A percentile compares a stretch with the other conserved stretches of the same genome.
Conservation (phyloP, 2,888 invertebrate species). For the Mellilla xanthometata region DNA sequence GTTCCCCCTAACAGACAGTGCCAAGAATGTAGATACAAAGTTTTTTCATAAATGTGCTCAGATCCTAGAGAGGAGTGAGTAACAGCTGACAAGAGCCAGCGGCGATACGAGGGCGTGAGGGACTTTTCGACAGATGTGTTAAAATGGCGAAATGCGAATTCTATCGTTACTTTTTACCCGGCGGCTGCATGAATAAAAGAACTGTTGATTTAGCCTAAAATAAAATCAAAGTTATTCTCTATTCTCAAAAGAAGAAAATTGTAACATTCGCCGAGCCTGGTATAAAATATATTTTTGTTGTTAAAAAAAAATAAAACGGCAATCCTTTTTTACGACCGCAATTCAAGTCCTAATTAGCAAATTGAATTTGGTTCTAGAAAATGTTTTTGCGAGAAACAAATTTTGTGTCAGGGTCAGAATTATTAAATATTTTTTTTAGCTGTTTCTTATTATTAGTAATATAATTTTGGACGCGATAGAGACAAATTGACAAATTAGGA, state of each 20-base stretch:
- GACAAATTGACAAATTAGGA: conserved; percentile 11
- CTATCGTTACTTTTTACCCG: conserved; percentile 53
- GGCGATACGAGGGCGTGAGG: conserved; percentile 58
- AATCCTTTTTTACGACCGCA: background rate
- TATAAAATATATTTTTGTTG: background rate
- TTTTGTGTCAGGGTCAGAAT: background rate
- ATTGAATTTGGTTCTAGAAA: conserved; percentile 1
- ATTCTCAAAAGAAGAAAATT: too few relatives aligned
- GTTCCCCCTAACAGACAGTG: conserved; percentile 58
- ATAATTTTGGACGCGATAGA: background rate
- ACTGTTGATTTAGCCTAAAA: conserved; percentile 37
- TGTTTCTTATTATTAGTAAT: too few relatives aligned
- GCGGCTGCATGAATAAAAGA: conserved; percentile 57
- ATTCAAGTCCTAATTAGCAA: conserved; percentile 5
- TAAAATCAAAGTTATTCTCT: conserved; percentile 26
- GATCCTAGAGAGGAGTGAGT: conserved; percentile 49
- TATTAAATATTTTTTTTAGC: too few relatives aligned
- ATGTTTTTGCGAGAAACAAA: background rate
- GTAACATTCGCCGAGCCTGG: too few relatives aligned
- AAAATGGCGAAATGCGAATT: conserved; percentile 69
- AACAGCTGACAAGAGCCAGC: conserved; percentile 75
- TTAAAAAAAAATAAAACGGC: conserved; percentile 1
- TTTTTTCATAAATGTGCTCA: conserved; percentile 80
- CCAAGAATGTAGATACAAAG: conserved; percentile 65
- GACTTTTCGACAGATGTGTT: conserved; percentile 75